Evolutionary conservation across 2,113 vertebrate genomes (phyloP).

Genomic region (Ochotona princeps): DNA sequence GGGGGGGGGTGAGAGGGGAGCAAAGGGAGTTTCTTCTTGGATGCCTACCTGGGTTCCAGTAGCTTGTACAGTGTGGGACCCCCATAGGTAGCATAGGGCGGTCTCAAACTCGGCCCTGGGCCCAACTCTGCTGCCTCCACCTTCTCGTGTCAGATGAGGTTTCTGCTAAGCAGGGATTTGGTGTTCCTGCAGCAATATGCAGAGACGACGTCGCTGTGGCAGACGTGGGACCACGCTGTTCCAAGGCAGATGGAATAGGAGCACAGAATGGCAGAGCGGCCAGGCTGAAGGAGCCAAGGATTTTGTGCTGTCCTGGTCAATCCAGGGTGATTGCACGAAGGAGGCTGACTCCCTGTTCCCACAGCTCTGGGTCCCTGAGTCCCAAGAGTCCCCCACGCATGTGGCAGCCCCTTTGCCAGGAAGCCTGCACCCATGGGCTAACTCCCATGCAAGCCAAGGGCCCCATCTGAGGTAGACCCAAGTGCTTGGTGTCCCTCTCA

Average conservation of each 20-base stretch:
- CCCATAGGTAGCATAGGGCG: too few species aligned
- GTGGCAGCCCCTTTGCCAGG: neutral
- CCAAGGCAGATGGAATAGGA: neutral
- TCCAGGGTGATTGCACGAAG: neutral
- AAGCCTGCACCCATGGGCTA: neutral
- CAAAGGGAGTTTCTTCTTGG: too few species aligned
- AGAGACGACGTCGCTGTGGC: neutral
- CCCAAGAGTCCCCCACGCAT: too few species aligned
- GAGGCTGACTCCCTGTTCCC: neutral
- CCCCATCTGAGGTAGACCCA: too few species aligned
- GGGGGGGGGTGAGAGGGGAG: too few species aligned
- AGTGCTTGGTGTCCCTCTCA: too few species aligned
- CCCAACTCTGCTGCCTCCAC: neutral
- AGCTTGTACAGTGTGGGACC: neutral
- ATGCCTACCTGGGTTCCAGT: neutral
- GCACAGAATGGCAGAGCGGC: neutral
- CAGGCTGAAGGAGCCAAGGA: neutral
- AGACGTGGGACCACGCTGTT: neutral
- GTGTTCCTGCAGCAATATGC: neutral
- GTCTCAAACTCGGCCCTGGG: neutral
- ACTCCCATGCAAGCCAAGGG: too few species aligned
- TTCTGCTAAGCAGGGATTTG: neutral
- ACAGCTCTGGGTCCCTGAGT: too few species aligned
- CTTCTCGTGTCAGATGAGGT: neutral
- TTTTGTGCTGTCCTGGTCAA: neutral